These are phyloP conservation scores for Elaphurus davidianus DNA, from an alignment of 2,113 vertebrate genomes.

Conservation along the genomic window DNA sequence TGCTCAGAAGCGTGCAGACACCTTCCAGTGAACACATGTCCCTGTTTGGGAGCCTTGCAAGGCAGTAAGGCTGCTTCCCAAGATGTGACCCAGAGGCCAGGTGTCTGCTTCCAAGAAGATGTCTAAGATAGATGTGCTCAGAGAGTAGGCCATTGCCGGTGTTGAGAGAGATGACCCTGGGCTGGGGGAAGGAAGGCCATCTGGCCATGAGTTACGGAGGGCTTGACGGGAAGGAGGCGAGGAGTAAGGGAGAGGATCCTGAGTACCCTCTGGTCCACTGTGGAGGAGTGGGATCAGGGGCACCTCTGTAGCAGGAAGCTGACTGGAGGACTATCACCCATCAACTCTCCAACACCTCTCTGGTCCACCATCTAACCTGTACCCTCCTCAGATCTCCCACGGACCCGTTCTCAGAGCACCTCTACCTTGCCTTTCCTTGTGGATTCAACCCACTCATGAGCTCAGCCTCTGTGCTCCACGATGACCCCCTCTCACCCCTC, in stretches of 20 bases:
- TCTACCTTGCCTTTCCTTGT: neutral
- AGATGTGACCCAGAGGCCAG: neutral
- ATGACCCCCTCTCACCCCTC: neutral
- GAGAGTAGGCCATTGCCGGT: neutral
- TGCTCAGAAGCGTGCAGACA: constrained; percentile 60
- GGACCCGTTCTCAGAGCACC: neutral
- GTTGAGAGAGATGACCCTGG: neutral
- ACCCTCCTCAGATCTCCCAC: neutral
- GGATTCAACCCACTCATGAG: neutral
- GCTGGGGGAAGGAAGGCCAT: neutral
- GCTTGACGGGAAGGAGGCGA: constrained; percentile 18
- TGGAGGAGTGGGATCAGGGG: neutral
- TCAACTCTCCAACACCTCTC: neutral
- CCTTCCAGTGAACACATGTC: constrained; percentile 47
- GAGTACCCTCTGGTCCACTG: neutral
- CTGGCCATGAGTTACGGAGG: constrained; percentile 26
- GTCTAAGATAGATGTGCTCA: neutral
- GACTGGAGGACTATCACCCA: neutral
- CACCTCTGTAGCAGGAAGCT: neutral
- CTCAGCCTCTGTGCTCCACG: neutral
- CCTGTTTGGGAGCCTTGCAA: neutral
- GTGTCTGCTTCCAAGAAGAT: constrained; percentile 46
- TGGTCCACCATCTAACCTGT: neutral
- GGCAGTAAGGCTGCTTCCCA: constrained; percentile 49
- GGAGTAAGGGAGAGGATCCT: neutral